phyloP scores from a whole-genome alignment of 2,797 vertebrate genomes.

The Serranus cabrilla region DNA sequence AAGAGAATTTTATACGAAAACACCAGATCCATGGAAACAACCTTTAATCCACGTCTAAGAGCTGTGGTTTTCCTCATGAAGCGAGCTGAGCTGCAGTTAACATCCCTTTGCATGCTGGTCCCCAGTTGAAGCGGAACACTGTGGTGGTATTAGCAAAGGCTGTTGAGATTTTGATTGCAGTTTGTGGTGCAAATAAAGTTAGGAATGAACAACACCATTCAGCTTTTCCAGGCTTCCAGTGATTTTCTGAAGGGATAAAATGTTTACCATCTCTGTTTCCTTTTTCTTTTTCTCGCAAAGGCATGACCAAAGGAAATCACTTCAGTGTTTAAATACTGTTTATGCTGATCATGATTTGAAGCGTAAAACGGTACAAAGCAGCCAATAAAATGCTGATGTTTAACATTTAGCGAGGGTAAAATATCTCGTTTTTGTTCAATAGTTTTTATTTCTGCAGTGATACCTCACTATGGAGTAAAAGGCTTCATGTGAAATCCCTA shows the following conservation, averaged over 20 bases:
- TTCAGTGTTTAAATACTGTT: conserved; percentile 26
- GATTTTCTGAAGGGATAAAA: conserved; percentile 50
- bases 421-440: neutral
- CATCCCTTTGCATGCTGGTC: conserved; percentile 54
- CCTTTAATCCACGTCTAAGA: conserved; percentile 65
- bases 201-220: conserved; percentile 73
- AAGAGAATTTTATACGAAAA: conserved; percentile 48
- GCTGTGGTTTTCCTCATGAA: conserved; percentile 62
- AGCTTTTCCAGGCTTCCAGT: conserved; percentile 58
- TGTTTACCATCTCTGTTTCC: conserved; percentile 34
- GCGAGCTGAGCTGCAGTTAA: conserved; percentile 38
- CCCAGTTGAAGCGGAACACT: conserved; percentile 59
- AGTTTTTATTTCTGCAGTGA: neutral
- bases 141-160: conserved; percentile 64
- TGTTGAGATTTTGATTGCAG: conserved; percentile 71
- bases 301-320: conserved; percentile 17
- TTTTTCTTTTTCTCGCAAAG: conserved; percentile 28
- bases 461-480: conserved; percentile 10
- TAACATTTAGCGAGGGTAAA: neutral
- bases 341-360: conserved; percentile 37
- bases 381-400: conserved; percentile 27
- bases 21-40: conserved; percentile 56
- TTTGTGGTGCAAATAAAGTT: conserved; percentile 72
- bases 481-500: conserved; percentile 19
- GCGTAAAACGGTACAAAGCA: conserved; percentile 13